Percentiles rank a stretch among this genome's conserved stretches.
Conservation (phyloP, 2,797 vertebrate genomes). For the Acipenser ruthenus region DNA sequence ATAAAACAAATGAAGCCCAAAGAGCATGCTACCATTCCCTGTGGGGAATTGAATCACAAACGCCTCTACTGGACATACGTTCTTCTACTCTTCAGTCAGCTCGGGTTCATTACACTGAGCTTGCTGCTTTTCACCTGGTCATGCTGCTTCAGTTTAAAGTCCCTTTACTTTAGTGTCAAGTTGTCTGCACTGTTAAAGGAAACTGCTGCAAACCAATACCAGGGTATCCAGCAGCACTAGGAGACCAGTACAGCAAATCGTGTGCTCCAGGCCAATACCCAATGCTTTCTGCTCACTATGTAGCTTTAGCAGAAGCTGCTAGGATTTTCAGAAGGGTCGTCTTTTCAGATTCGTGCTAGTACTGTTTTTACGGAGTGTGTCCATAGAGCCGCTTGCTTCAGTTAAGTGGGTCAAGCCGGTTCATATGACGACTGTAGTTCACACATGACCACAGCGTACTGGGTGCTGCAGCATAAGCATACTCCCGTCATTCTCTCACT, state of each 20-base stretch:
- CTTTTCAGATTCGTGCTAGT: too few relatives aligned
- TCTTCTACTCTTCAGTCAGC: too few relatives aligned
- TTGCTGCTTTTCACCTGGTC: too few relatives aligned
- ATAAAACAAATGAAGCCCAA: too few relatives aligned
- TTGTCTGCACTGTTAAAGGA: too few relatives aligned
- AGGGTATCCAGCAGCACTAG: background rate
- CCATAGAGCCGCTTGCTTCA: background rate
- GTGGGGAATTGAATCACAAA: too few relatives aligned
- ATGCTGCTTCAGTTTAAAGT: too few relatives aligned
- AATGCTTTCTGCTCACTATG: background rate
- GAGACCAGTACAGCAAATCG: background rate
- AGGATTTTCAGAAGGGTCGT: background rate
- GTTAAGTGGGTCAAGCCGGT: conserved; percentile 16
- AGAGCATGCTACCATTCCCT: too few relatives aligned
- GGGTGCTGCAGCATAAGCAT: conserved; percentile 34
- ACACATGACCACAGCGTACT: conserved; percentile 35
- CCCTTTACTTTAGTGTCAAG: too few relatives aligned
- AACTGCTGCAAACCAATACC: background rate
- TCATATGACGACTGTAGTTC: conserved; percentile 30
- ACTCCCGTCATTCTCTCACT: conserved; percentile 31
- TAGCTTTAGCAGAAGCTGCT: background rate
- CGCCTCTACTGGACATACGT: too few relatives aligned
- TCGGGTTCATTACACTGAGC: too few relatives aligned
- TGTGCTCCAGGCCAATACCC: background rate
- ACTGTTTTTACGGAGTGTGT: background rate